phyloP scores from a whole-genome alignment of 2,888 invertebrate genomes.

The Thysanoteuthis rhombus region DNA sequence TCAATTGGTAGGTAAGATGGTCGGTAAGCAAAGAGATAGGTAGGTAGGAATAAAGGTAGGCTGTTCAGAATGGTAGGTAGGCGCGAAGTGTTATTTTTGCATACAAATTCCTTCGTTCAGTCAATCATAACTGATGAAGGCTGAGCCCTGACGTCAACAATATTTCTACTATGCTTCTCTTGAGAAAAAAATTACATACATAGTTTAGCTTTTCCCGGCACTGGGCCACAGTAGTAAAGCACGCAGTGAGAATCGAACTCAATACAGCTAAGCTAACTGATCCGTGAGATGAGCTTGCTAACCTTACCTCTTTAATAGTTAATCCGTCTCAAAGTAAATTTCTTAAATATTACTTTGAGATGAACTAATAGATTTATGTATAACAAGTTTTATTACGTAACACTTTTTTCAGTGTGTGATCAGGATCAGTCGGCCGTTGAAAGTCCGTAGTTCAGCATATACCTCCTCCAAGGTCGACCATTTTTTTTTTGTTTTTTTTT shows the following conservation, averaged over 20 bases:
- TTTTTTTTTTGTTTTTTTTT: too few species aligned
- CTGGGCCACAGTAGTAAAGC: too few species aligned
- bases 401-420: too few species aligned
- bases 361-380: too few species aligned
- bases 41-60: not conserved
- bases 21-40: not conserved
- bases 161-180: not conserved
- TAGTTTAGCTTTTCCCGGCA: not conserved
- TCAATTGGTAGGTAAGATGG: not conserved
- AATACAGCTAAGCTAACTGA: not conserved
- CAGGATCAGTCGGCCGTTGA: too few species aligned
- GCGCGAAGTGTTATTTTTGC: not conserved
- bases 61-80: not conserved
- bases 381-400: too few species aligned
- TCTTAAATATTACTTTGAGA: too few species aligned
- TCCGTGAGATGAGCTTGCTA: too few species aligned
- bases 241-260: not conserved
- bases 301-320: too few species aligned
- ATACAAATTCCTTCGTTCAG: not conserved
- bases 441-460: too few species aligned
- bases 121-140: not conserved
- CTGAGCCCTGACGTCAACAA: not conserved
- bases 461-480: too few species aligned
- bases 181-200: not conserved
- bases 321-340: too few species aligned